Evolutionary conservation across 2,113 vertebrate species (phyloP).

Genomic region (Polypterus bichir): DNA sequence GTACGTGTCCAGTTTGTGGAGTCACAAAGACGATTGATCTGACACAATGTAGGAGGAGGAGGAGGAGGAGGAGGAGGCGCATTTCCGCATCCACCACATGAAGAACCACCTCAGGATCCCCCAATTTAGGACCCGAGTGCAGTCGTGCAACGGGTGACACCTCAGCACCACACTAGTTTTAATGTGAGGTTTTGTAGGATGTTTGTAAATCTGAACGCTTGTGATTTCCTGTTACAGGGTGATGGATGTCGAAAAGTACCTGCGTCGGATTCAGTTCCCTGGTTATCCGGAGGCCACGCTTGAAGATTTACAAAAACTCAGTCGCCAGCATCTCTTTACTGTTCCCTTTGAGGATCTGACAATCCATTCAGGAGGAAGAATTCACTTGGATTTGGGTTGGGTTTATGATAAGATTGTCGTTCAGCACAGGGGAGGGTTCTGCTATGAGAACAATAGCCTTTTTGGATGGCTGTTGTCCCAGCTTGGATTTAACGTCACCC

Average conservation of each 20-base stretch:
- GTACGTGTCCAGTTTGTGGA: too few relatives aligned
- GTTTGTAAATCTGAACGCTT: too few relatives aligned
- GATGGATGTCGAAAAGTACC: constrained; percentile 42
- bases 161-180: too few relatives aligned
- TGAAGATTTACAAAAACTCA: constrained; percentile 29
- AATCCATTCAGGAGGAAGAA: constrained; percentile 40
- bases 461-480: constrained; percentile 48
- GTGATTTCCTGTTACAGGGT: too few relatives aligned
- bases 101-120: too few relatives aligned
- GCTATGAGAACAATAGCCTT: constrained; percentile 53
- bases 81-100: too few relatives aligned
- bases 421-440: constrained; percentile 42
- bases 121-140: too few relatives aligned
- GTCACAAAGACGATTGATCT: too few relatives aligned
- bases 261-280: constrained; percentile 36
- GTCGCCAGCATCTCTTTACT: constrained; percentile 37
- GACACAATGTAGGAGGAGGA: too few relatives aligned
- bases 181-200: too few relatives aligned
- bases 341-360: constrained; percentile 54
- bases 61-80: too few relatives aligned
- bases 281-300: constrained; percentile 19
- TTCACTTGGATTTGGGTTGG: constrained; percentile 22
- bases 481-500: constrained; percentile 38
- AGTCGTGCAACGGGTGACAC: too few relatives aligned
- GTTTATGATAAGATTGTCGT: constrained; percentile 54